These are phyloP conservation scores for Pavo muticus DNA, from an alignment of 2,113 vertebrate species.

Conservation along the genomic window DNA sequence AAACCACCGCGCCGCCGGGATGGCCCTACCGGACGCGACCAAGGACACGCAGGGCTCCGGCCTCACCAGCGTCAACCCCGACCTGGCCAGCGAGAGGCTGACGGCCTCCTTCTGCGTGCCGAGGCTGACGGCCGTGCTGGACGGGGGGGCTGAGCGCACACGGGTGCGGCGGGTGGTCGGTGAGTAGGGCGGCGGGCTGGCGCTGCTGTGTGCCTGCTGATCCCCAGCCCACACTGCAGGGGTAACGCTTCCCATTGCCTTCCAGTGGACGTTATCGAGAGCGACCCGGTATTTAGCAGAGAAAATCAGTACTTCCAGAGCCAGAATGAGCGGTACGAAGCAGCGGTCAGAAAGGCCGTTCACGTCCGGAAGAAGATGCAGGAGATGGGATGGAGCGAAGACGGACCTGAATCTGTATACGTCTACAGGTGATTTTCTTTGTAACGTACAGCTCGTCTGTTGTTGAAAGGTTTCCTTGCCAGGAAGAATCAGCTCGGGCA, in stretches of 20 bases:
- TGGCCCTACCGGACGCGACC: slow-evolving; percentile 50
- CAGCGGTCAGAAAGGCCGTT: slow-evolving; percentile 59
- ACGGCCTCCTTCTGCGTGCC: slow-evolving; percentile 71
- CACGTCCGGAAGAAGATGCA: slow-evolving; percentile 58
- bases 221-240: not conserved
- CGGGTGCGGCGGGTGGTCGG: slow-evolving; percentile 70
- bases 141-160: slow-evolving; percentile 49
- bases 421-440: slow-evolving; percentile 70
- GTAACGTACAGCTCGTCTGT: not conserved
- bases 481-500: not conserved
- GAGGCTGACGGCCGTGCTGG: slow-evolving; percentile 73
- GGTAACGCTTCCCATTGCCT: not conserved
- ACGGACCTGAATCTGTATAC: slow-evolving; percentile 43
- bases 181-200: slow-evolving; percentile 46
- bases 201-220: too few relatives aligned
- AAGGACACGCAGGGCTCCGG: not conserved
- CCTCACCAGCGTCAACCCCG: slow-evolving; percentile 60
- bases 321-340: slow-evolving; percentile 74
- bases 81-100: slow-evolving; percentile 72
- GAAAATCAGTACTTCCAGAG: slow-evolving; percentile 78
- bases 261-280: slow-evolving; percentile 70
- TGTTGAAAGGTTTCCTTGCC: not conserved
- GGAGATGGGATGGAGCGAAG: slow-evolving; percentile 70
- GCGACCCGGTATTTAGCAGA: slow-evolving; percentile 65
- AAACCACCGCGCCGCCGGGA: not conserved